Percentiles rank a stretch among this genome's conserved stretches.
Evolutionary conservation across 1,140 invertebrate genomes (phyloP).

Genomic region (Maniola jurtina): DNA sequence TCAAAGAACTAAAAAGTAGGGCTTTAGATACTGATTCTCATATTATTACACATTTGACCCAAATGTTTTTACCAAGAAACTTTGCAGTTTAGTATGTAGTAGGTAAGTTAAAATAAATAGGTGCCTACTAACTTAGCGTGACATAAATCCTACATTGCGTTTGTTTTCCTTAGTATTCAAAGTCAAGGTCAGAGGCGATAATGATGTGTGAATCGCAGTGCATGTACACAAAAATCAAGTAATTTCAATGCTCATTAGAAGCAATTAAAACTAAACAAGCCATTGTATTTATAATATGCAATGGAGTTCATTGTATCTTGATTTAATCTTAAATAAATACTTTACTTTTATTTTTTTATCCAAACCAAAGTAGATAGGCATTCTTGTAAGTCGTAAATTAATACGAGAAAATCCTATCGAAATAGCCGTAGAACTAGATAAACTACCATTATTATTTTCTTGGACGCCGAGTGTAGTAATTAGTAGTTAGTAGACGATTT

Average conservation of each 20-base stretch:
- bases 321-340: no score
- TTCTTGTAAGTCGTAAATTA: no score
- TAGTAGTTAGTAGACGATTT: no score
- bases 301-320: not conserved
- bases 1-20: not conserved
- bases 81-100: not conserved
- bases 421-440: no score
- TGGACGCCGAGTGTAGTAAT: no score
- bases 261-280: not conserved
- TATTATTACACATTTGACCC: not conserved
- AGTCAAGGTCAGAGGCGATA: slow-evolving; percentile 13
- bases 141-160: not conserved
- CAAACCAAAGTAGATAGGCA: no score
- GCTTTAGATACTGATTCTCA: no score
- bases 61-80: slow-evolving; percentile 1
- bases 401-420: no score
- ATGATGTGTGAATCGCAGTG: not conserved
- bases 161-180: slow-evolving; percentile 19
- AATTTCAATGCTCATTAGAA: not conserved
- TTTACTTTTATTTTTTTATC: no score
- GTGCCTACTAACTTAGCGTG: not conserved
- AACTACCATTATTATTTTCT: no score
- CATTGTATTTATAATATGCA: not conserved
- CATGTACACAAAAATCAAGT: no score
- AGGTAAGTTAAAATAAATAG: no score